A percentile compares a stretch with the other conserved stretches of the same genome.
Evolutionary conservation across 1,140 invertebrate genomes (phyloP).

Genomic region (Orchesella cincta): DNA sequence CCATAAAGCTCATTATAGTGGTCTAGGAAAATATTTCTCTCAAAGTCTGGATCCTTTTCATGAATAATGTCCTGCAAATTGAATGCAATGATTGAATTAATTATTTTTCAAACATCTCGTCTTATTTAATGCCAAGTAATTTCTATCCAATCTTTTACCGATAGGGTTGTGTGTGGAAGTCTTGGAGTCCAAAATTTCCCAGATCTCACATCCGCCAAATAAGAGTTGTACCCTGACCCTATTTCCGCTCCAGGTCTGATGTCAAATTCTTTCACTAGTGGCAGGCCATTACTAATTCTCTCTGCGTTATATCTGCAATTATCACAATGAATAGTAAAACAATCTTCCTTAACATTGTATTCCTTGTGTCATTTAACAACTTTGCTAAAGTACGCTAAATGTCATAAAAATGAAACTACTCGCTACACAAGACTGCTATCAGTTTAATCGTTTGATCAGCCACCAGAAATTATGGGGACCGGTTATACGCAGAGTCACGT

Average conservation of each 20-base stretch:
- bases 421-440: too few relatives aligned
- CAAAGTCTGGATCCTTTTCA: background rate
- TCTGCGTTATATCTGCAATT: constrained; percentile 27
- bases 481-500: too few relatives aligned
- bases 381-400: too few relatives aligned
- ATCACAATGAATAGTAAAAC: too few relatives aligned
- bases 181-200: constrained; percentile 16
- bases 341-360: too few relatives aligned
- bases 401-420: too few relatives aligned
- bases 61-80: background rate
- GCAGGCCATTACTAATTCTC: constrained; percentile 1
- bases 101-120: background rate
- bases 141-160: too few relatives aligned
- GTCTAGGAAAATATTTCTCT: background rate
- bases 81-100: background rate
- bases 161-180: background rate
- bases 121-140: background rate
- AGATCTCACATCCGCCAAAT: constrained; percentile 1
- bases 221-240: background rate
- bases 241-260: constrained; percentile 4
- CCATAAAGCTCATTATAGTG: background rate
- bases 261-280: background rate
- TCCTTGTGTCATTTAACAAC: too few relatives aligned
- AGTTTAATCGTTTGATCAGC: too few relatives aligned
- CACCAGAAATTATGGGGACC: too few relatives aligned